phyloP scores from a whole-genome alignment of 2,888 invertebrate genomes.

The Tortricodes alternella region DNA sequence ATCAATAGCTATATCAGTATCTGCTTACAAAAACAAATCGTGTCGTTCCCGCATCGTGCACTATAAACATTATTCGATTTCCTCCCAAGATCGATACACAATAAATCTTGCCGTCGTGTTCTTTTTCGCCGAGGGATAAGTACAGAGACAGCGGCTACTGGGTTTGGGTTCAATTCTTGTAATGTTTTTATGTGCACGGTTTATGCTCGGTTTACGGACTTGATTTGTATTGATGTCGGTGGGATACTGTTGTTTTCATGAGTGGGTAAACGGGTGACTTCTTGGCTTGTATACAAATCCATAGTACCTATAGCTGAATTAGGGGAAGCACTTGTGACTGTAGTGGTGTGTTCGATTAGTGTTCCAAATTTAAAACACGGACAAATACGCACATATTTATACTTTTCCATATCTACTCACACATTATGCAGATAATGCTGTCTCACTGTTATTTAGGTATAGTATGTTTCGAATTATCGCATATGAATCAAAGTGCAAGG shows the following conservation, averaged over 20 bases:
- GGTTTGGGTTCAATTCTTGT: slow-evolving; percentile 53
- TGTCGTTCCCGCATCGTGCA: neutral
- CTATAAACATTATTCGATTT: slow-evolving; percentile 54
- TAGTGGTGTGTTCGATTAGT: no score
- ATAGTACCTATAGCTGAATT: neutral
- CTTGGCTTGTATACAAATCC: neutral
- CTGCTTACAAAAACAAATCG: neutral
- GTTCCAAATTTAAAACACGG: no score
- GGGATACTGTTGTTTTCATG: slow-evolving; percentile 26
- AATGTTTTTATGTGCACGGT: slow-evolving; percentile 48
- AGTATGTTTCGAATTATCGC: no score
- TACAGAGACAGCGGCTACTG: slow-evolving; percentile 68
- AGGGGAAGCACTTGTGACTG: no score
- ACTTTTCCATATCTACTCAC: no score
- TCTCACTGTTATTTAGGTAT: no score
- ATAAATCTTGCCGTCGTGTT: slow-evolving; percentile 65
- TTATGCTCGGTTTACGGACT: slow-evolving; percentile 45
- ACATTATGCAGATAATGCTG: no score
- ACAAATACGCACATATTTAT: no score
- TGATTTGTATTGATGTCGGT: slow-evolving; percentile 57
- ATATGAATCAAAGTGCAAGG: no score
- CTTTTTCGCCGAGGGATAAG: slow-evolving; percentile 57
- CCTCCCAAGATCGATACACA: slow-evolving; percentile 70
- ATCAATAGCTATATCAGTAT: neutral
- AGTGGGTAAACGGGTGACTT: neutral